Conservation (phyloP, 2,113 vertebrate genomes). For the Dissostichus mawsoni region DNA sequence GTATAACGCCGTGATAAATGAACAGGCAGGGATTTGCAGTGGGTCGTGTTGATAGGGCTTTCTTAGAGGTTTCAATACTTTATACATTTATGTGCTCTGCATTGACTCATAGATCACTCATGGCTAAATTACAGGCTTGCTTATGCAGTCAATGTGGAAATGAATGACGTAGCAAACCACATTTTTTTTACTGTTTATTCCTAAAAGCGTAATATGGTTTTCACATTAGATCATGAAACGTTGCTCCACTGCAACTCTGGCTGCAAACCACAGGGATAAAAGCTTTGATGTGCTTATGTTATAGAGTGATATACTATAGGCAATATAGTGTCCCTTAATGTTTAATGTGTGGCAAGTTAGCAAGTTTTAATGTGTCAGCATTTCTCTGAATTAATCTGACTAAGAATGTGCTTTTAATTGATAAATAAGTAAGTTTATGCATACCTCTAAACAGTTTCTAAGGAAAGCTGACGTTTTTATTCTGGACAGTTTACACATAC, state of each 20-base stretch:
- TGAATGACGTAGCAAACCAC: constrained; percentile 49
- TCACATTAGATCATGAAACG: constrained; percentile 52
- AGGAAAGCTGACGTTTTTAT: background rate
- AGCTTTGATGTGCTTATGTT: constrained; percentile 5
- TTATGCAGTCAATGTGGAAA: constrained; percentile 48
- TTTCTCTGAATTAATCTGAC: constrained; percentile 4
- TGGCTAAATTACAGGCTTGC: constrained; percentile 62
- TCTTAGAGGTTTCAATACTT: constrained; percentile 28
- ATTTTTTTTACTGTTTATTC: constrained; percentile 26
- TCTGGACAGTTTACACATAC: background rate
- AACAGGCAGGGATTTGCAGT: constrained; percentile 23
- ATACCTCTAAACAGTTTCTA: too few species aligned
- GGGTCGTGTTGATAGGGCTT: constrained; percentile 26
- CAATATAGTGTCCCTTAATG: background rate
- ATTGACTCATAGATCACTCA: constrained; percentile 53
- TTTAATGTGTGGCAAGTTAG: constrained; percentile 5
- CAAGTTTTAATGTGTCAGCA: background rate
- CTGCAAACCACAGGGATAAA: constrained; percentile 39
- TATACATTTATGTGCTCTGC: constrained; percentile 32
- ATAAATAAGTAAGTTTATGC: background rate
- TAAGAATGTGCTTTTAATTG: background rate
- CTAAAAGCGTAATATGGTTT: constrained; percentile 40
- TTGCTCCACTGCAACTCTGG: constrained; percentile 15
- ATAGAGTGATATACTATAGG: background rate
- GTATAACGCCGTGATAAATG: constrained; percentile 32